Evolutionary conservation across 2,797 vertebrate species (phyloP).

Genomic region (Saxicola maurus): DNA sequence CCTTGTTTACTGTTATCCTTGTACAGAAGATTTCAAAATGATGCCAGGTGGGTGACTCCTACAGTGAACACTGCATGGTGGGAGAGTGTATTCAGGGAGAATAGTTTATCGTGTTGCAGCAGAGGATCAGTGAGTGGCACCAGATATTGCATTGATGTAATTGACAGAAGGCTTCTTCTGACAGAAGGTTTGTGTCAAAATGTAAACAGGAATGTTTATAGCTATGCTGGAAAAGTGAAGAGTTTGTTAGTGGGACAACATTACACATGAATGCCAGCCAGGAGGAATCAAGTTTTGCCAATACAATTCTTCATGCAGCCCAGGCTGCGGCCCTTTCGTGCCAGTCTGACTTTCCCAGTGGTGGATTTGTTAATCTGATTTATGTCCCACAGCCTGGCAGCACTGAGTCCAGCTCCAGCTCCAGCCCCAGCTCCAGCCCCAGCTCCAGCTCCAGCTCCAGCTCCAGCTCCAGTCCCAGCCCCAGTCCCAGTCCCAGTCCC

Average conservation of each 20-base stretch:
- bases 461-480: fast-evolving
- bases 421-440: fast-evolving
- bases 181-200: background rate
- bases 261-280: fast-evolving
- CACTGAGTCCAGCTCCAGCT: background rate
- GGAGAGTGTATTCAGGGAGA: background rate
- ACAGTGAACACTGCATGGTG: fast-evolving
- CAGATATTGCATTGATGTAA: fast-evolving
- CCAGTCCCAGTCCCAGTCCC: fast-evolving
- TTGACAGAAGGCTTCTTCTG: background rate
- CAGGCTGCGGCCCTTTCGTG: background rate
- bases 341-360: background rate
- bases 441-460: fast-evolving
- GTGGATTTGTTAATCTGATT: background rate
- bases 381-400: fast-evolving
- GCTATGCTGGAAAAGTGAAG: background rate
- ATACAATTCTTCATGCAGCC: fast-evolving
- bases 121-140: background rate
- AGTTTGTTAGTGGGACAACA: background rate
- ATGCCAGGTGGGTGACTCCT: background rate
- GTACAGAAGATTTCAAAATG: background rate
- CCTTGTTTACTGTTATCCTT: background rate
- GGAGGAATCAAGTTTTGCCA: background rate
- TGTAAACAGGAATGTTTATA: background rate
- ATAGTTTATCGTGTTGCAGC: fast-evolving